phyloP scores from a whole-genome alignment of 2,113 vertebrate species.

The Vidua chalybeata region DNA sequence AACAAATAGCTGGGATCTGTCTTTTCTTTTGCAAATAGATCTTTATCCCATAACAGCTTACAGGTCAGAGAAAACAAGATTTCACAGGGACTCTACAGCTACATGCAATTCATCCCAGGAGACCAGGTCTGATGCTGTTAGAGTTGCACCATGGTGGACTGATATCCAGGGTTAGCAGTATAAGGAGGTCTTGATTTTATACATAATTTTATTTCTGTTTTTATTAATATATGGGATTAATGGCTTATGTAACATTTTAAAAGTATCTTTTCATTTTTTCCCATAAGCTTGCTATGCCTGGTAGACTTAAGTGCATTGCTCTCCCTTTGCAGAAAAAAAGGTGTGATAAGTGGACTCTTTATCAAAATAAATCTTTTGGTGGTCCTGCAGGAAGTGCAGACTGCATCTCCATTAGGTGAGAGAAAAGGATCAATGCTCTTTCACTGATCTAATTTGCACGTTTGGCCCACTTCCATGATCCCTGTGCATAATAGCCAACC shows the following conservation, averaged over 20 bases:
- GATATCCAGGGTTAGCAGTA: neutral
- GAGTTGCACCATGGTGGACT: neutral
- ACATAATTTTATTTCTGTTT: neutral
- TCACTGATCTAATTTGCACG: neutral
- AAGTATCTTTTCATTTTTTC: neutral
- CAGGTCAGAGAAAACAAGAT: neutral
- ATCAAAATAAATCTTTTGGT: neutral
- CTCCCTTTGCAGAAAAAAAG: neutral
- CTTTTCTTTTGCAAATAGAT: neutral
- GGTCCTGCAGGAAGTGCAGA: neutral
- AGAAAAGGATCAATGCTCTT: neutral
- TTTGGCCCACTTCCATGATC: neutral
- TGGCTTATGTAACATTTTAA: neutral
- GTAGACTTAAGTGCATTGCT: neutral
- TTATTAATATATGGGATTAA: neutral
- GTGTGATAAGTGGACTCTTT: neutral
- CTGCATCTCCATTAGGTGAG: neutral
- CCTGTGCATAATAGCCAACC: neutral
- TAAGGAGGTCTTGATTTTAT: neutral
- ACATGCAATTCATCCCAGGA: neutral
- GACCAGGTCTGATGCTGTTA: neutral
- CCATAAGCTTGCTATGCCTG: neutral
- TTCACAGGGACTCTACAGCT: neutral
- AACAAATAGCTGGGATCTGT: neutral
- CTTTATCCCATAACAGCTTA: neutral